Conservation (phyloP, 2,113 vertebrate species). For the Halcyon malimbica region DNA sequence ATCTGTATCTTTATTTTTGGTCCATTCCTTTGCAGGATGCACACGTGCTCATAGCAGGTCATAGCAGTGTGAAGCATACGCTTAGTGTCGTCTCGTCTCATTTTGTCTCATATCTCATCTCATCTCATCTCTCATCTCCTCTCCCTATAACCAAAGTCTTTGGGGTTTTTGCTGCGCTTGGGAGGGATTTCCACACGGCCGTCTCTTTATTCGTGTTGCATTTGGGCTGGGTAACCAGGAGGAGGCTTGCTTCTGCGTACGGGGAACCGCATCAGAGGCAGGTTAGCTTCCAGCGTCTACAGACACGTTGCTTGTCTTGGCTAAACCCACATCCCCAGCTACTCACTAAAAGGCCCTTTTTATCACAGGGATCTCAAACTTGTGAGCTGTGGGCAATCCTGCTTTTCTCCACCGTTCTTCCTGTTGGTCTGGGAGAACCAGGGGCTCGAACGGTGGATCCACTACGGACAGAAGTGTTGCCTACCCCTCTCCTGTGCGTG, state of each 20-base stretch:
- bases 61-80: background rate
- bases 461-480: accelerated
- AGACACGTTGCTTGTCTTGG: background rate
- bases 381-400: background rate
- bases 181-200: background rate
- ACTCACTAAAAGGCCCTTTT: background rate
- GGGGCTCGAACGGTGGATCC: background rate
- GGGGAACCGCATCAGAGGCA: background rate
- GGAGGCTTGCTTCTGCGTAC: background rate
- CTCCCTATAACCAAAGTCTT: background rate
- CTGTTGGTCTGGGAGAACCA: background rate
- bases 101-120: too few species aligned
- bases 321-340: background rate
- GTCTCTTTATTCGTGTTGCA: background rate
- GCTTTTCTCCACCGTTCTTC: background rate
- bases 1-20: accelerated
- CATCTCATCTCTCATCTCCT: background rate
- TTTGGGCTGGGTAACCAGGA: background rate
- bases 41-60: background rate
- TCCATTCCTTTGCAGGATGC: background rate
- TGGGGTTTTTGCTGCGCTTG: background rate
- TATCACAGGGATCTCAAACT: background rate
- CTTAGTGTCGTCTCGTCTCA: too few species aligned
- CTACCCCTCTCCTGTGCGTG: accelerated
- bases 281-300: background rate